These are phyloP conservation scores for Monomorium pharaonis DNA, from an alignment of 1,140 invertebrate species.

Conservation along the genomic window DNA sequence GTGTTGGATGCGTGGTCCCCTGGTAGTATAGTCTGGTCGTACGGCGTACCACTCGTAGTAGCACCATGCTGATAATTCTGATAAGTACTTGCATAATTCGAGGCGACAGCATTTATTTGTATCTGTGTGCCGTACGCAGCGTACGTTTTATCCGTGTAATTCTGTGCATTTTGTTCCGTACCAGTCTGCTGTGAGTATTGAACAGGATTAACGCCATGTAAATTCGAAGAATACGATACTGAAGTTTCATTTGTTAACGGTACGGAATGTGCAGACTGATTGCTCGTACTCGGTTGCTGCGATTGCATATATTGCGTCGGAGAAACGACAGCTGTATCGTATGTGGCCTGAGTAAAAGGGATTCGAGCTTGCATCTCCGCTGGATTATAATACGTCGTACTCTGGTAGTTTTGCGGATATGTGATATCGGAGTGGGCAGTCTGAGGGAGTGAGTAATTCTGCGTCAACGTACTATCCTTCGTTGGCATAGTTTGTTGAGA, in stretches of 20 bases:
- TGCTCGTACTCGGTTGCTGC: conserved; percentile 42
- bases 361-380: conserved; percentile 30
- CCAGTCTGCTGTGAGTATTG: conserved; percentile 58
- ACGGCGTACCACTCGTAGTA: conserved; percentile 1
- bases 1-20: conserved; percentile 20
- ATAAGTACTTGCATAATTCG: conserved; percentile 71
- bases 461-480: conserved; percentile 26
- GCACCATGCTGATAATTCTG: conserved; percentile 56
- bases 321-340: conserved; percentile 8
- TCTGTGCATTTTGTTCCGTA: conserved; percentile 55
- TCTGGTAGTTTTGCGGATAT: conserved; percentile 43
- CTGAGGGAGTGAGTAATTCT: conserved; percentile 60
- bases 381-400: conserved; percentile 59
- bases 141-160: conserved; percentile 60
- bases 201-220: conserved; percentile 29
- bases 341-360: neutral
- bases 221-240: conserved; percentile 37
- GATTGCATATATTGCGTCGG: conserved; percentile 58
- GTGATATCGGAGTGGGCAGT: conserved; percentile 48
- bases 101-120: conserved; percentile 38
- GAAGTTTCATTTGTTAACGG: conserved; percentile 43
- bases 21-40: conserved; percentile 54
- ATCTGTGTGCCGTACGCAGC: conserved; percentile 55
- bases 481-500: conserved; percentile 49
- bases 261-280: conserved; percentile 52